Evolutionary conservation across 1,140 invertebrate genomes (phyloP), one percentile per base, ranked within the genome.

Genomic region (Rhagoletis pomonella): DNA sequence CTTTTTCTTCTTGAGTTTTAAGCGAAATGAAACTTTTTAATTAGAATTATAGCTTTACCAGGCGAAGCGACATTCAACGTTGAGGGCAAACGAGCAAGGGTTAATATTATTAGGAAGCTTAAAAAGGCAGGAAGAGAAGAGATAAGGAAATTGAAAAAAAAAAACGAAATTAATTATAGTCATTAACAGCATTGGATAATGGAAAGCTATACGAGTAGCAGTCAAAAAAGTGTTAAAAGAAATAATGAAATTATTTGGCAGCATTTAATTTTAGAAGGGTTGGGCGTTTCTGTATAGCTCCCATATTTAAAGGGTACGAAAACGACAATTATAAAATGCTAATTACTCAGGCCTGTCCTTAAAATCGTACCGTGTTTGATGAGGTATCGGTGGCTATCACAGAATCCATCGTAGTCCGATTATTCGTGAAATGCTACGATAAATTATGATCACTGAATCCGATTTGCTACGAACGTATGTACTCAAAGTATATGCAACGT

Each of bases 21-120:
- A 81, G 47, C 50, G 39, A 55, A n/a, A 17, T 39, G 47, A 55
- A 81, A 81, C 73, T 81, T 81, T 81, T 55, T 55, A 81, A 50
- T 58, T 81, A 81, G 47, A 81, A 29, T 81, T 81, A 81, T 55
- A 81, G 14, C 73, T 17, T 55, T 7, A 55, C 5, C 2, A 0
- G 17, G 47, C 5, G 7, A 17, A 19, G 12, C 0, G 42, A 47
- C 6, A 3, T 29, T 29, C 29, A 29, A 14, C 17, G 60, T 62
- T 62, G 12, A 55, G 2, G 60, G 17, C 4, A 62, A 62, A 62
- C 1, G 60, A 17, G 17, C 12, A 62, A n/a, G 4, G 7, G 4
- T 62, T 62, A 14, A 62, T 7, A n/a, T 55, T 62, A n/a, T 62
- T n/a, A 62, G 60, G 50, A 5, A 62, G 60, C 60, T 14, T n/a